phyloP scores from a whole-genome alignment of 2,888 invertebrate genomes.

The Melanostoma scalare region DNA sequence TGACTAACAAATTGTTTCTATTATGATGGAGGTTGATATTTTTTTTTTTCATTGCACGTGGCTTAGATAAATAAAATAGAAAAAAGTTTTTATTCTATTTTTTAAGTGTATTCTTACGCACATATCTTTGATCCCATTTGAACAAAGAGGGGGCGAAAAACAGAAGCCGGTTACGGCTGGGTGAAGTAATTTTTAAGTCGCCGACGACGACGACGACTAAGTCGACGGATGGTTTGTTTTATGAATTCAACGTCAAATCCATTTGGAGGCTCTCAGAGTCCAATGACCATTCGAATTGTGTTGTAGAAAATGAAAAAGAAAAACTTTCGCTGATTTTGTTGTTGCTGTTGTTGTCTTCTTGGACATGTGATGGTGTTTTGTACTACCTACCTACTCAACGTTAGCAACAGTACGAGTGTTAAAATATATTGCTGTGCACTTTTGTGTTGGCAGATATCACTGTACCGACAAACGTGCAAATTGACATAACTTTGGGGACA shows the following conservation, averaged over 20 bases:
- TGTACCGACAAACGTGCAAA: conserved; percentile 18
- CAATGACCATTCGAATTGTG: conserved; percentile 53
- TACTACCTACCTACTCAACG: neutral
- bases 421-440: conserved; percentile 53
- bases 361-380: too few species aligned
- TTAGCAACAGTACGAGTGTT: neutral
- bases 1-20: conserved; percentile 50
- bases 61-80: conserved; percentile 21
- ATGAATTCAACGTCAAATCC: conserved; percentile 14
- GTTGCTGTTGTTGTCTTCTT: neutral
- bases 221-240: conserved; percentile 15
- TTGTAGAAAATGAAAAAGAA: conserved; percentile 32
- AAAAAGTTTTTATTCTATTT: conserved; percentile 21
- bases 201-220: too few species aligned
- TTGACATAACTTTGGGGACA: conserved; percentile 42
- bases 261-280: conserved; percentile 35
- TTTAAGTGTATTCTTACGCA: conserved; percentile 39
- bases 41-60: conserved; percentile 36
- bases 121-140: conserved; percentile 38
- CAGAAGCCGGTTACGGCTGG: conserved; percentile 43
- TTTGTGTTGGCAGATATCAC: conserved; percentile 48
- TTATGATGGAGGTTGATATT: conserved; percentile 15
- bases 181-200: conserved; percentile 42
- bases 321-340: conserved; percentile 61
- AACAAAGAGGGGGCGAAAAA: conserved; percentile 15